Evolutionary conservation across 2,797 vertebrate genomes (phyloP).

Genomic region (Orientallactaga sibirica): DNA sequence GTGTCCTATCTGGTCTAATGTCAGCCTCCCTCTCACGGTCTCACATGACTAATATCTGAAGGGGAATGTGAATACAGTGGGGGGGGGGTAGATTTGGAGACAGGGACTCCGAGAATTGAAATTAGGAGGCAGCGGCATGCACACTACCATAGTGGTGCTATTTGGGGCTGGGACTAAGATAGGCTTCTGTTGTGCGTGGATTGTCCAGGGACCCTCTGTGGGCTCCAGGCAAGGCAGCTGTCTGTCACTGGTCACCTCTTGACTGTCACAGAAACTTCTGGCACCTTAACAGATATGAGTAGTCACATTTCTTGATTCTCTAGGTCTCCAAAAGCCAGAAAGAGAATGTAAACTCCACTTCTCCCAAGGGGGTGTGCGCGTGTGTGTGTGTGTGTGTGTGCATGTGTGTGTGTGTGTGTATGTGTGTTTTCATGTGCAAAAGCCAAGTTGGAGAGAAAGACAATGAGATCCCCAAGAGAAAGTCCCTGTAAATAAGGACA

Average conservation of each 20-base stretch:
- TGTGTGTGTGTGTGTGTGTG: too few species aligned
- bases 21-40: background rate
- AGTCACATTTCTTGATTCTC: background rate
- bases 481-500: background rate
- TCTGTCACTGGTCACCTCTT: background rate
- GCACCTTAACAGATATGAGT: background rate
- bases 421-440: background rate
- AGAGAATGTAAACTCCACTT: constrained; percentile 6
- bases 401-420: background rate
- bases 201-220: background rate
- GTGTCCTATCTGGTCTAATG: background rate
- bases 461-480: background rate
- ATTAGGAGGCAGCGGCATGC: background rate
- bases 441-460: constrained; percentile 24
- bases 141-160: background rate
- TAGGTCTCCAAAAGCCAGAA: background rate
- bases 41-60: background rate
- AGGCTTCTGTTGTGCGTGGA: background rate
- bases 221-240: background rate
- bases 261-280: background rate
- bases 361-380: too few species aligned
- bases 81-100: background rate
- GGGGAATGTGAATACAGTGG: background rate
- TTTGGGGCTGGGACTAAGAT: background rate
- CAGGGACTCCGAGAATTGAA: background rate